Base-by-base conservation (phyloP, 2,113 vertebrate species). In the Forbesichthys agassizii region DNA sequence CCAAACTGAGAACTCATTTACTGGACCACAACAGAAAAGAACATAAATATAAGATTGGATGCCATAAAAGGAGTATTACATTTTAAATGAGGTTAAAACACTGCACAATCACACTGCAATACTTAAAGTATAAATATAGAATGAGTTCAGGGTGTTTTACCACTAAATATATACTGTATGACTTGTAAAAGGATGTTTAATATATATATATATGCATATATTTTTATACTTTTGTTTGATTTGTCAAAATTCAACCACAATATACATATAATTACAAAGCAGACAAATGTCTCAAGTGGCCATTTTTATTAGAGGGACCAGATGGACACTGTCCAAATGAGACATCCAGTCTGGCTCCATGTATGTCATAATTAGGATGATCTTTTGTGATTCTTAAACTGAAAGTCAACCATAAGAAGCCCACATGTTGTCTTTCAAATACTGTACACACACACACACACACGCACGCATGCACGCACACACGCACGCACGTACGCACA, bases 281-380 rank as follows among this genome's bases (percentile, higher is more conserved):
- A 74, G 71, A 68, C 8, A 16, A 9, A 46, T 64, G 81, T 75
- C 61, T 66, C 75, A 68, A 82, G 73, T 79, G 69, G 81, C 80
- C 20, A 5, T 16, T 59, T 82, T 88, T 88, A 88, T 89, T 86
- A 79, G 83, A 54, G 61, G 66, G 52, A 84, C 79, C 88, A 88
- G 87, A 90, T 90, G 87, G 84, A 87, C 82, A 82, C 75, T 33
- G 48, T 89, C 87, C 88, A 80, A 88, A 73, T 86, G 81, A 88
- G 81, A 82, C 79, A 49, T 76, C 80, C 81, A 66, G 84, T 83
- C 88, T 84, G 88, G 73, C 89, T 89, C 89, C 86, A 88, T 85
- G 86, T 85, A 84, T 87, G 86, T 88, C 88, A 86, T 75, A 79
- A 85, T 83, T 80, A 86, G 83, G 82, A 85, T 86, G 88, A 88